These are phyloP conservation scores for Anseranas semipalmata DNA, from an alignment of 2,113 vertebrate genomes.

Conservation along the genomic window DNA sequence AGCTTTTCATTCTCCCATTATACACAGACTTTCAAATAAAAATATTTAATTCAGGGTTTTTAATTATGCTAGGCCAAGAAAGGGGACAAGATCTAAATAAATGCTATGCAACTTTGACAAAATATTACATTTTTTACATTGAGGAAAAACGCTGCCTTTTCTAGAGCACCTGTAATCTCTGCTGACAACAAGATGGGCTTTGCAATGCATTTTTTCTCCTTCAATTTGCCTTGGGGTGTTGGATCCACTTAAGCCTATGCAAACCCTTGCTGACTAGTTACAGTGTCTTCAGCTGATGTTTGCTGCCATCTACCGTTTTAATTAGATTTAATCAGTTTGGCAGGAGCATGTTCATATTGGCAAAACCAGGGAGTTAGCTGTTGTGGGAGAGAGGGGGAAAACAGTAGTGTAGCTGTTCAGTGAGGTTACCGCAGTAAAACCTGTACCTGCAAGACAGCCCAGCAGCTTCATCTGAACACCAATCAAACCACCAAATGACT, in stretches of 20 bases:
- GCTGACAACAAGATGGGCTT: background rate
- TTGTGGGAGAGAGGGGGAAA: background rate
- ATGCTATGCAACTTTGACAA: background rate
- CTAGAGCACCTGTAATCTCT: background rate
- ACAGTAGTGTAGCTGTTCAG: background rate
- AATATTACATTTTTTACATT: background rate
- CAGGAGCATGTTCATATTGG: background rate
- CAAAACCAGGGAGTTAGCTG: background rate
- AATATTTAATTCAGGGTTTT: background rate
- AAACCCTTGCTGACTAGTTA: background rate
- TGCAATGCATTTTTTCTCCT: background rate
- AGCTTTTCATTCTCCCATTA: background rate
- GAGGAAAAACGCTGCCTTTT: background rate
- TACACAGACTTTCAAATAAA: background rate
- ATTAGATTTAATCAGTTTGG: background rate
- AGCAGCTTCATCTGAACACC: slow-evolving; percentile 23
- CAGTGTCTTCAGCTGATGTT: slow-evolving; percentile 20
- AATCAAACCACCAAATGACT: slow-evolving; percentile 7
- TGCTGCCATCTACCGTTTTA: slow-evolving; percentile 85
- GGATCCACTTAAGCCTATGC: background rate
- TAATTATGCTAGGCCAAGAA: background rate
- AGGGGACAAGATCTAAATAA: background rate
- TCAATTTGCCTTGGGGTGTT: background rate
- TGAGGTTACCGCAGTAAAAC: background rate
- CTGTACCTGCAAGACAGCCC: background rate